These are phyloP conservation scores for Albula glossodonta DNA, from an alignment of 2,113 vertebrate species.

Conservation along the genomic window DNA sequence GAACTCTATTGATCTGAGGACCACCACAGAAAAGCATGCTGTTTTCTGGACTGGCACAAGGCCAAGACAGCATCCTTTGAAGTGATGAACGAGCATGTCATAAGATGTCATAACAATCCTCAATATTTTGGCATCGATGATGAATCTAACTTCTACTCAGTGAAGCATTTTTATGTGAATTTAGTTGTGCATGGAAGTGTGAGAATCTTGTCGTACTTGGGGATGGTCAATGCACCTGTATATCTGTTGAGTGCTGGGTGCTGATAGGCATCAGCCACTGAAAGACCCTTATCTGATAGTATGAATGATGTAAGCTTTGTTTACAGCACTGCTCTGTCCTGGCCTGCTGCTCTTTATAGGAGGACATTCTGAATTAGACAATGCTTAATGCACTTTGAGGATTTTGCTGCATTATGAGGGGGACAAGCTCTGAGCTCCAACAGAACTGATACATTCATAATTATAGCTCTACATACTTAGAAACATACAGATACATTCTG, in stretches of 20 bases:
- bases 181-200: not conserved
- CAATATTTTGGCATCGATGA: constrained; percentile 12
- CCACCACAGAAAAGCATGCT: not conserved
- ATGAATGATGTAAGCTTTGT: constrained; percentile 12
- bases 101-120: constrained; percentile 21
- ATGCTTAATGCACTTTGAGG: not conserved
- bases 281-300: constrained; percentile 41
- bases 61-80: not conserved
- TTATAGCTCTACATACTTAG: not conserved
- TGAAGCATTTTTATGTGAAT: not conserved
- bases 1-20: not conserved
- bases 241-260: constrained; percentile 1
- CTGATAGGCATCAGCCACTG: constrained; percentile 23
- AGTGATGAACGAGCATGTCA: not conserved
- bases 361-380: not conserved
- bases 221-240: not conserved
- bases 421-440: not conserved
- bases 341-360: constrained; percentile 31
- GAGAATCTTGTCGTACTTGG: not conserved
- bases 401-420: not conserved
- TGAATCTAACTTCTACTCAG: not conserved
- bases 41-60: not conserved
- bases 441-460: not conserved
- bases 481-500: no score
- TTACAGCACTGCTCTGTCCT: constrained; percentile 22